Percentiles rank a stretch among this genome's conserved stretches.
Evolutionary conservation across 2,113 vertebrate genomes (phyloP).

Genomic region (Fulmarus glacialis): DNA sequence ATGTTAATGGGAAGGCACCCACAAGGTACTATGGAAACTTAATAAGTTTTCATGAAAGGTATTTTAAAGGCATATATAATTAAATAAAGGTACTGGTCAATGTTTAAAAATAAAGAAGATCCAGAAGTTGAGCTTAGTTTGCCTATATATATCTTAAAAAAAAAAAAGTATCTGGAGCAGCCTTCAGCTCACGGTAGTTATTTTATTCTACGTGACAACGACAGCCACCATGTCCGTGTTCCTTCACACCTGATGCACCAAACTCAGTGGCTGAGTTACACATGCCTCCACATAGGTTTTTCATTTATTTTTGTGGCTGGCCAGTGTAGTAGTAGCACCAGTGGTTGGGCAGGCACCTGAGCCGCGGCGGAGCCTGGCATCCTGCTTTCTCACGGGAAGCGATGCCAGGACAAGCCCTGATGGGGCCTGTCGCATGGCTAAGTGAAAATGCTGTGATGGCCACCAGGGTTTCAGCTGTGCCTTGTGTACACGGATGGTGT

Average conservation of each 20-base stretch:
- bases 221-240: background rate
- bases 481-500: fast-evolving
- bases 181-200: background rate
- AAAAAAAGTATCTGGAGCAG: background rate
- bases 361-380: fast-evolving
- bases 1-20: background rate
- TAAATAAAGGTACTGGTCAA: background rate
- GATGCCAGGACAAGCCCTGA: background rate
- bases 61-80: background rate
- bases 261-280: background rate
- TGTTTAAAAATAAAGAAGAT: background rate
- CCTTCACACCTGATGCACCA: background rate
- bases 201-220: background rate
- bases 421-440: fast-evolving
- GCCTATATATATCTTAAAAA: background rate
- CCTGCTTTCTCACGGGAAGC: background rate
- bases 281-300: background rate
- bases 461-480: background rate
- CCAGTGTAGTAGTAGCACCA: background rate
- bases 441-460: background rate
- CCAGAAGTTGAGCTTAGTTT: background rate
- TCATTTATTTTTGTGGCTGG: background rate
- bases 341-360: too few relatives aligned
- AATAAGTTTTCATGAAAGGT: background rate
- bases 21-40: background rate